Base-by-base conservation (phyloP, 30 jellyfish, hydroid and myxozoan species). In the Mastigias papua region DNA sequence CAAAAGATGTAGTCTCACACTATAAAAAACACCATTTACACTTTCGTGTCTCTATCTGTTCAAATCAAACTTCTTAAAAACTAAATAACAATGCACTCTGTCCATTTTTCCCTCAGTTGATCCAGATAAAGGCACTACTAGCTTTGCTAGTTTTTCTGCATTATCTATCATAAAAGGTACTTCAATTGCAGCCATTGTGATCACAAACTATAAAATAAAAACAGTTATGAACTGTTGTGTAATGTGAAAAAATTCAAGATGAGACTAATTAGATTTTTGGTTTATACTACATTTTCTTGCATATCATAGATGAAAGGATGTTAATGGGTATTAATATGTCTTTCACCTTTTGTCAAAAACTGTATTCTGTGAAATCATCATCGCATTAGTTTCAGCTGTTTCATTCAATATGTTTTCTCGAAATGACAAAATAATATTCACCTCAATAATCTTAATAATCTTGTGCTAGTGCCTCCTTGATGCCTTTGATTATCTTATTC, bases 401-500 rank as follows among this genome's bases (percentile, higher is more conserved):
- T n/a, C n/a, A n/a, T n/a, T n/a, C 4, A 54, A 19, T 6, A 54
- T 19, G 17, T 54, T 7, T 19, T 6, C 0, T 0, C 9, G 9
- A 16, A 5, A 11, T 5, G 27, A 21, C 25, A 54, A 54, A 54
- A 54, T 19, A 54, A 10, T 21, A 5, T 5, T 25, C 42, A 63
- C 74, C 20, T 2, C 19, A 20, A 63, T 1, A 63, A 27, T 25
- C 42, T 63, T 20, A 63, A 63, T 27, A 15, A 42, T 78, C 34
- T 35, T 62, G 22, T 0, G 63, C 63, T n/a, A 89, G 81, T 37
- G 93, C 96, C n/a, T 67, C 90, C 35, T 78, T 46, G 11, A 92
- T 92, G 88, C 96, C 95, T 22, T 49, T 31, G 54, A 78, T 71
- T 42, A 92, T 92, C 72, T 92, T 92, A 7, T 73, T 62, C 81